Evolutionary conservation across 2,888 invertebrate genomes (phyloP).

Genomic region (Pseudeuparius sepicola): DNA sequence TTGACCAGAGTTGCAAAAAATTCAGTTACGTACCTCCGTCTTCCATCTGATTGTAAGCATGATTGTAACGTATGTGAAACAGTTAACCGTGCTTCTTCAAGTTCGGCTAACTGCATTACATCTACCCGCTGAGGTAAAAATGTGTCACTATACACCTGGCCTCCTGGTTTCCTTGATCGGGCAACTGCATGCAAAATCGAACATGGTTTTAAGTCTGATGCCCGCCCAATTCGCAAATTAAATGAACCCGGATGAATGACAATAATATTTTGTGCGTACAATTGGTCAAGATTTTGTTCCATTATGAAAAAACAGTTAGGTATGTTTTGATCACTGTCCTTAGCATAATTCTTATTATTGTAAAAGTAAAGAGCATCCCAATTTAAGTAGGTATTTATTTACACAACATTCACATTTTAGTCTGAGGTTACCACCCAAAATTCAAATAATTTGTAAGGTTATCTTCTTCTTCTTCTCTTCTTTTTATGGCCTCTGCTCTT

Average conservation of each 20-base stretch:
- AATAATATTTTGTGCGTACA: constrained; percentile 72
- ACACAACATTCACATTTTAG: no score
- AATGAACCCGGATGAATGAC: constrained; percentile 94
- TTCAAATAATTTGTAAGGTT: no score
- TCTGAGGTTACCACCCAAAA: no score
- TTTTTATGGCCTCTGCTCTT: no score
- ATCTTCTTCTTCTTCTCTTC: no score
- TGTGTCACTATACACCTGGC: constrained; percentile 27
- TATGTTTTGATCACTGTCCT: no score
- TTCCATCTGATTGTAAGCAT: constrained; percentile 73
- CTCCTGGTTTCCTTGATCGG: constrained; percentile 48
- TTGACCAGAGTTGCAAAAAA: no score
- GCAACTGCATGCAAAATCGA: constrained; percentile 81
- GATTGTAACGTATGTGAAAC: constrained; percentile 81
- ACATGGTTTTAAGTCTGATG: constrained; percentile 80
- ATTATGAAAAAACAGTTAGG: no score
- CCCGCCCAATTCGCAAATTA: constrained; percentile 79
- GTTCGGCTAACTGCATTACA: constrained; percentile 59
- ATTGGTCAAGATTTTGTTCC: constrained; percentile 38
- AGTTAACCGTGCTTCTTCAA: constrained; percentile 75
- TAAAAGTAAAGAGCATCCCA: no score
- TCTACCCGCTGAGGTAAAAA: constrained; percentile 57
- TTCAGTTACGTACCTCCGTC: constrained; percentile 41
- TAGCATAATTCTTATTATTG: no score
- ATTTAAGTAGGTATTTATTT: no score